A percentile compares a stretch with the other conserved stretches of the same genome.
Conservation (phyloP, 1,140 invertebrate species). For the Mycetomoellerius zeteki region DNA sequence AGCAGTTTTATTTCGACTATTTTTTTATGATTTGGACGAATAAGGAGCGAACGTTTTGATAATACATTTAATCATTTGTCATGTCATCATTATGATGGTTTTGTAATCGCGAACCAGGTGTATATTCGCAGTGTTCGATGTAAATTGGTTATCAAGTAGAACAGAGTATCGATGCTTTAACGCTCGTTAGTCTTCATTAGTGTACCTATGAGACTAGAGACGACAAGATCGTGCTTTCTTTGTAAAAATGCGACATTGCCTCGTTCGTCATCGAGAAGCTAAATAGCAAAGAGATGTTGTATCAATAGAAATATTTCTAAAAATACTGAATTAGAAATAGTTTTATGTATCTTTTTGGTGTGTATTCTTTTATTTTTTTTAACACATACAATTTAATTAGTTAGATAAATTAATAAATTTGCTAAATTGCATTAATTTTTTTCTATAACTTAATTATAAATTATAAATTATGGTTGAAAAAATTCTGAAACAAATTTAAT, state of each 20-base stretch:
- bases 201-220: slow-evolving; percentile 31
- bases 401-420: background rate
- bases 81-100: slow-evolving; percentile 12
- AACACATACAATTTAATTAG: background rate
- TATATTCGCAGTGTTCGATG: slow-evolving; percentile 13
- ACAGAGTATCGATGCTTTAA: slow-evolving; percentile 54
- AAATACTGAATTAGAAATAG: background rate
- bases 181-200: slow-evolving; percentile 57
- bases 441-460: too few relatives aligned
- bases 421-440: background rate
- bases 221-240: slow-evolving; percentile 44
- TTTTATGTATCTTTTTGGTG: background rate
- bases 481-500: background rate
- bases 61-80: slow-evolving; percentile 26
- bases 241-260: background rate
- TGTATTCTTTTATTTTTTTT: background rate
- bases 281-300: background rate
- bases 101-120: background rate
- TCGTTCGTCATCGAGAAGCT: slow-evolving; percentile 16
- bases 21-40: too few relatives aligned
- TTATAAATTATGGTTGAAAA: background rate
- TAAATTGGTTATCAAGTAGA: slow-evolving; percentile 40
- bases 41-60: background rate
- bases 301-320: background rate
- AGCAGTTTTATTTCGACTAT: too few relatives aligned